Evolutionary conservation across 1,140 invertebrate genomes (phyloP).

Genomic region (Octopus bimaculoides): DNA sequence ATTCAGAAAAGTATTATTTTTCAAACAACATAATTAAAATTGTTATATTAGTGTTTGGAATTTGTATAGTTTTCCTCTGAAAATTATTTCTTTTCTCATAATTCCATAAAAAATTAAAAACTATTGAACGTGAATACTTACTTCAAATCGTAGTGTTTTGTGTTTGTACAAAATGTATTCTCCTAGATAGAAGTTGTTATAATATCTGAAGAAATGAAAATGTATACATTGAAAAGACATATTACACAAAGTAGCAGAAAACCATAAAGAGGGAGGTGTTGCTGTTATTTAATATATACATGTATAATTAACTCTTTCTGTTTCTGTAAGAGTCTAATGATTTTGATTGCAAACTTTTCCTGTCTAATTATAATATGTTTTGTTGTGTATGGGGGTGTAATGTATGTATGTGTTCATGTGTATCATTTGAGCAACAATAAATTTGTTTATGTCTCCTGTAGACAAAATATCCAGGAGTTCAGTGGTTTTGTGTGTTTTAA

Average conservation of each 20-base stretch:
- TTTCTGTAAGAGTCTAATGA: not conserved
- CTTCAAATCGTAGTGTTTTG: conserved; percentile 31
- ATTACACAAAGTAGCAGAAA: not conserved
- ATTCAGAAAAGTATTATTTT: no score
- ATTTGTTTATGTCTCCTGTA: no score
- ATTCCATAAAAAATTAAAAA: not conserved
- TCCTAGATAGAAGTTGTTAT: conserved; percentile 45
- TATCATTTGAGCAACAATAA: no score
- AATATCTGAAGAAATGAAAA: conserved; percentile 30
- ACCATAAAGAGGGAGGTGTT: not conserved
- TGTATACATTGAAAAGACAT: not conserved
- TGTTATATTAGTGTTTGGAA: not conserved
- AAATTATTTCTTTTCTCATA: not conserved
- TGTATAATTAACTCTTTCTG: not conserved
- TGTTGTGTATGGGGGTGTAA: no score
- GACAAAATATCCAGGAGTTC: no score
- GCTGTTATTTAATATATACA: not conserved
- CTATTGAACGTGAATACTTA: conserved; percentile 14
- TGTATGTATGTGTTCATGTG: no score
- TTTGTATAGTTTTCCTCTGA: not conserved
- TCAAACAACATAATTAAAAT: no score
- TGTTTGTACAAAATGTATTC: conserved; percentile 48
- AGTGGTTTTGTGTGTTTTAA: no score
- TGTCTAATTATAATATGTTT: no score
- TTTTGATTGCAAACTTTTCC: no score